Evolutionary conservation across 2,888 invertebrate genomes (phyloP).

Genomic region (Hirtodrosophila confusa): DNA sequence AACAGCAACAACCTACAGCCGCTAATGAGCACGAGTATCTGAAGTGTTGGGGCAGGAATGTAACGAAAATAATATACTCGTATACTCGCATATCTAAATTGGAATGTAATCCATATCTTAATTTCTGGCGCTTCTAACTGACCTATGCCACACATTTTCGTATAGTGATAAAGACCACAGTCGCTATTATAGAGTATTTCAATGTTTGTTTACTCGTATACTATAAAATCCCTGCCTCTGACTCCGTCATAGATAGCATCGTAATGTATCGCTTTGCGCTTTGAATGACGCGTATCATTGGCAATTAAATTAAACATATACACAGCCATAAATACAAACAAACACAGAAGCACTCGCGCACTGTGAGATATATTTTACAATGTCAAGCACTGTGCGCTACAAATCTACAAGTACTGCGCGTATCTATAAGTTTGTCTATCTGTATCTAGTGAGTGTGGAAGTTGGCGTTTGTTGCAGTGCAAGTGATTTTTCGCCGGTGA

Average conservation of each 20-base stretch:
- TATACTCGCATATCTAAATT: too few relatives aligned
- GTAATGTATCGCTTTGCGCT: conserved; percentile 69
- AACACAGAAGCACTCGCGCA: conserved; percentile 31
- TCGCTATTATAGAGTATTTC: conserved; percentile 21
- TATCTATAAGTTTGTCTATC: conserved; percentile 19
- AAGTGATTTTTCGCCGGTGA: conserved; percentile 73
- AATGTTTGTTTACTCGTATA: neutral
- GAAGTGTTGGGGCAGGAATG: too few relatives aligned
- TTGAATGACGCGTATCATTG: conserved; percentile 79
- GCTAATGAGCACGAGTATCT: too few relatives aligned
- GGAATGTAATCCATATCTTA: neutral
- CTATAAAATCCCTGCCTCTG: conserved; percentile 27
- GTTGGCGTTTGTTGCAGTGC: conserved; percentile 14
- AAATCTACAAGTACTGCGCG: conserved; percentile 40
- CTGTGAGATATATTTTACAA: conserved; percentile 50
- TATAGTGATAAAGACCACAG: conserved; percentile 1
- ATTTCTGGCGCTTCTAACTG: neutral
- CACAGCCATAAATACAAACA: conserved; percentile 35
- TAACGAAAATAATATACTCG: too few relatives aligned
- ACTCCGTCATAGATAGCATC: conserved; percentile 67
- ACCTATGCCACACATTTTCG: conserved; percentile 1
- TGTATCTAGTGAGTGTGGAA: conserved; percentile 11
- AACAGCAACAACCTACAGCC: too few relatives aligned
- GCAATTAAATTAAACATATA: conserved; percentile 76
- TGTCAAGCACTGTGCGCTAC: conserved; percentile 57